Conservation (phyloP, 2,113 vertebrate species). For the Vidua chalybeata region DNA sequence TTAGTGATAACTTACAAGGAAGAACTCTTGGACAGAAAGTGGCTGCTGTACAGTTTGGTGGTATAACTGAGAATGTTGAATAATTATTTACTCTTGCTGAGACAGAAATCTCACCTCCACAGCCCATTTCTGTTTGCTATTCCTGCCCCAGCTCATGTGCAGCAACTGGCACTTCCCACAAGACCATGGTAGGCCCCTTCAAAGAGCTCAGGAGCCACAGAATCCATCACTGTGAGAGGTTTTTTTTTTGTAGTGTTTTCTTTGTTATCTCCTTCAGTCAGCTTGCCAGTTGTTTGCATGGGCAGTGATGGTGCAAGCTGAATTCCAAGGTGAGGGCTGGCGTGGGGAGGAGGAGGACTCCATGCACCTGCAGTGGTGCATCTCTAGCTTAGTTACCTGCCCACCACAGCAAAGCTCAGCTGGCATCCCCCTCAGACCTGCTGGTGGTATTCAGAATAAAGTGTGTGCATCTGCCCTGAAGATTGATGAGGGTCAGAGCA, state of each 20-base stretch:
- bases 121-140: background rate
- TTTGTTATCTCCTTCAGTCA: background rate
- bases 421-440: background rate
- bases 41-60: background rate
- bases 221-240: background rate
- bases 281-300: background rate
- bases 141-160: background rate
- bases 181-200: background rate
- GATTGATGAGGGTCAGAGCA: rapidly evolving
- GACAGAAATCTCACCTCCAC: background rate
- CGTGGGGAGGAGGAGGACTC: background rate
- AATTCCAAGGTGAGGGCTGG: background rate
- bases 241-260: background rate
- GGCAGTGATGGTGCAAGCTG: background rate
- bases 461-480: background rate
- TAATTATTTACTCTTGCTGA: background rate
- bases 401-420: background rate
- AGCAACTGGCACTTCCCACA: background rate
- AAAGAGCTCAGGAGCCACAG: background rate
- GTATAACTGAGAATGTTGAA: background rate
- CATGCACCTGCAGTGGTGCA: background rate
- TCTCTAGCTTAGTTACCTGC: background rate
- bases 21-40: background rate
- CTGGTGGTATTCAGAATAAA: rapidly evolving
- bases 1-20: background rate